Percentiles rank a stretch among this genome's conserved stretches.
Evolutionary conservation across 1,140 invertebrate genomes (phyloP).

Genomic region (Diorhabda elongata): DNA sequence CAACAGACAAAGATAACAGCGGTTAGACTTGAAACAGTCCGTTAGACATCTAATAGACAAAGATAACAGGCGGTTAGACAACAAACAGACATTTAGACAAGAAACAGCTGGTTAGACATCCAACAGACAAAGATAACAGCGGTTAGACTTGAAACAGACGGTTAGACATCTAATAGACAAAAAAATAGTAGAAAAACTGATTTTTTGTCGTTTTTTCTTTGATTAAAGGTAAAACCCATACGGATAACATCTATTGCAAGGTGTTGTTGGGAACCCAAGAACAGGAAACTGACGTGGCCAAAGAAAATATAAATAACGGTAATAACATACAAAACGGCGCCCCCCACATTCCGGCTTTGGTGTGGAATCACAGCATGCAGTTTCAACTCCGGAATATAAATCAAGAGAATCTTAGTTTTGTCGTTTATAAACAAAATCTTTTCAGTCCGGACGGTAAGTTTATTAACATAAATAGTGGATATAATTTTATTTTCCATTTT

Average conservation of each 20-base stretch:
- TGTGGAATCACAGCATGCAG: constrained; percentile 83
- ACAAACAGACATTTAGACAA: too few relatives aligned
- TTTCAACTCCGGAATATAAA: constrained; percentile 71
- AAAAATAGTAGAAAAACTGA: neutral
- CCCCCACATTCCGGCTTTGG: constrained; percentile 42
- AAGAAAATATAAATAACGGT: constrained; percentile 50
- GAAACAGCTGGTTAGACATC: too few relatives aligned
- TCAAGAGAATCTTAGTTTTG: constrained; percentile 72
- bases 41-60: too few relatives aligned
- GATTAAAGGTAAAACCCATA: constrained; percentile 36
- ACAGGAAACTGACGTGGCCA: constrained; percentile 64
- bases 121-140: too few relatives aligned
- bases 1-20: too few relatives aligned
- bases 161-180: neutral
- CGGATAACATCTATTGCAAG: constrained; percentile 69
- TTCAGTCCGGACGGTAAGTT: constrained; percentile 72
- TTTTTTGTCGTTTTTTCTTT: neutral
- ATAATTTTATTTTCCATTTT: too few relatives aligned
- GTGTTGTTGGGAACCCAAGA: constrained; percentile 74
- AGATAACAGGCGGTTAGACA: too few relatives aligned
- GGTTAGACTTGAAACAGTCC: too few relatives aligned
- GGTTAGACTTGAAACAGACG: too few relatives aligned
- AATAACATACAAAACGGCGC: constrained; percentile 36
- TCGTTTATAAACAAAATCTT: constrained; percentile 73
- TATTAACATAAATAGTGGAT: neutral